phyloP scores from a whole-genome alignment of 2,113 vertebrate genomes.

The Actinemys pallida region DNA sequence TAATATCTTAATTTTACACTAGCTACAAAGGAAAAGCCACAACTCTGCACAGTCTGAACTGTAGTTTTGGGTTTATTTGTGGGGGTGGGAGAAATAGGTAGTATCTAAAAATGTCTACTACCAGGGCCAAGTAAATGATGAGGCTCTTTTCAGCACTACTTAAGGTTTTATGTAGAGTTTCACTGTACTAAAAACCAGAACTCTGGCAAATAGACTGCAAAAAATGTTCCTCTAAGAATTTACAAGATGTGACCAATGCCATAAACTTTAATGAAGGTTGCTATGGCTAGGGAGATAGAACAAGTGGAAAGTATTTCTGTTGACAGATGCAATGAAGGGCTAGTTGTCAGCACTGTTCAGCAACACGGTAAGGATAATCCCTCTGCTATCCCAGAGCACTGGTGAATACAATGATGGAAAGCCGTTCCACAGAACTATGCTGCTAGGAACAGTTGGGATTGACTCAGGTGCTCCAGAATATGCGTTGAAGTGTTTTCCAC shows the following conservation, averaged over 20 bases:
- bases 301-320: not conserved
- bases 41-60: not conserved
- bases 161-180: not conserved
- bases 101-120: not conserved
- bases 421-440: not conserved
- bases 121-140: not conserved
- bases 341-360: not conserved
- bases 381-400: not conserved
- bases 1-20: not conserved
- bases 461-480: not conserved
- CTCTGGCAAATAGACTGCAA: not conserved
- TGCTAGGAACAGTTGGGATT: not conserved
- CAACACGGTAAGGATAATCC: not conserved
- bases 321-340: not conserved
- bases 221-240: not conserved
- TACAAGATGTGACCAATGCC: not conserved
- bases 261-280: not conserved
- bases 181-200: not conserved
- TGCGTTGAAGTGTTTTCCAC: not conserved
- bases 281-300: not conserved
- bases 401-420: not conserved
- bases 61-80: not conserved
- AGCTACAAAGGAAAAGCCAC: not conserved
- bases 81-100: not conserved
- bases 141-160: not conserved